Evolutionary conservation across 2,888 invertebrate species (phyloP), one percentile per base, ranked within the genome.

Genomic region (Microdon myrmicae): DNA sequence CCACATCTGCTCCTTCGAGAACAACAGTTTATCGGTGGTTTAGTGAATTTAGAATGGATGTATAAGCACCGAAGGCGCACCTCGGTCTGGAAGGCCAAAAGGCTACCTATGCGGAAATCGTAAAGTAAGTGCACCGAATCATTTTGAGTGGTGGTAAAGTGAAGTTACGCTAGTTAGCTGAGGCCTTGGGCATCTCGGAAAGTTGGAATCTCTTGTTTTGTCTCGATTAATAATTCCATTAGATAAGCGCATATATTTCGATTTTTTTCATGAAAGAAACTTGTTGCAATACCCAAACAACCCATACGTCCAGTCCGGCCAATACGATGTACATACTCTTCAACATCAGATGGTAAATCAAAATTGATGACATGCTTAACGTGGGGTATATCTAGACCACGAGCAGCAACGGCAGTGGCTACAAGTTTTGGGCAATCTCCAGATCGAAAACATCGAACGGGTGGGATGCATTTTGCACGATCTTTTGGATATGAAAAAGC

Each of bases 341-440:
- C 97, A 71, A 96, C 94, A 79, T 96, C 95, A 39, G 90, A 91
- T 25, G 97, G 97, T 74, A 97, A 83, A 82, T 97, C 97, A 82
- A 94, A 97, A 83, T 97, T 97, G 74, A 97, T 95, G 69, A 97
- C 97, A 82, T 97, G 96, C 74, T 93, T 94, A 64, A 97, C 96
- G 81, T 96, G 95, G 0, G 96, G 96, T 76, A 97, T 97, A 81
- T 97, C 96, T 73, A 97, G 82, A 66, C 96, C 96, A 83, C 96
- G 87, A 59, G 95, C 95, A 49, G 96, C 96, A 47, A 94, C 96
- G 38, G 96, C 96, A 3, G 97, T 97, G 29, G 97, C 95, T 35
- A 96, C 95, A 44, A 97, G 85, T 74, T 97, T 93, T 35, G 96
- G 95, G 26, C 92, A 89, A 73, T 87, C 85, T 54, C 95, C 96